These are phyloP conservation scores for Tipula confusa DNA, from an alignment of 2,888 invertebrate genomes.

Conservation along the genomic window DNA sequence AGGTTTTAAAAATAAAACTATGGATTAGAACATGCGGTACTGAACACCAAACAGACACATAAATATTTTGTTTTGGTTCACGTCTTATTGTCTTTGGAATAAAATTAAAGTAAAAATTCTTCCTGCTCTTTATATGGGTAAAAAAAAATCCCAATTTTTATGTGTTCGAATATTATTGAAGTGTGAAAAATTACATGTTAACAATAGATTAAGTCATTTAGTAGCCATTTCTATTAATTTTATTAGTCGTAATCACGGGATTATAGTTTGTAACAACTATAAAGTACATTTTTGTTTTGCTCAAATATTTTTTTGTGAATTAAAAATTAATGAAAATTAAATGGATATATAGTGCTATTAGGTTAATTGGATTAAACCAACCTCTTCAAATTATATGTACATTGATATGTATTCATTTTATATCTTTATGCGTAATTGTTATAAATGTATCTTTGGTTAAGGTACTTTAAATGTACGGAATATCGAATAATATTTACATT, in stretches of 20 bases:
- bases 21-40: neutral
- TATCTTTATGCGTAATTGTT: no score
- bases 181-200: neutral
- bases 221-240: neutral
- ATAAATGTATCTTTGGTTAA: no score
- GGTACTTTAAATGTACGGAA: no score
- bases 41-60: neutral
- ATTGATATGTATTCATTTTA: neutral
- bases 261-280: neutral
- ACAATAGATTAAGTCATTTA: neutral
- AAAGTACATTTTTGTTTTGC: neutral
- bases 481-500: no score
- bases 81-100: neutral
- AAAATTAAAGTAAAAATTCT: no score
- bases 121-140: neutral
- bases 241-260: neutral
- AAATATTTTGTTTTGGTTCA: neutral
- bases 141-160: neutral
- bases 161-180: neutral
- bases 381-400: neutral
- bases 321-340: neutral
- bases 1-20: neutral
- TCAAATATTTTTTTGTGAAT: neutral
- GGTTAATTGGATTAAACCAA: constrained; percentile 20
- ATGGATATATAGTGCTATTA: neutral